Conservation (phyloP, 1,140 invertebrate genomes). For the Chelonus insularis region DNA sequence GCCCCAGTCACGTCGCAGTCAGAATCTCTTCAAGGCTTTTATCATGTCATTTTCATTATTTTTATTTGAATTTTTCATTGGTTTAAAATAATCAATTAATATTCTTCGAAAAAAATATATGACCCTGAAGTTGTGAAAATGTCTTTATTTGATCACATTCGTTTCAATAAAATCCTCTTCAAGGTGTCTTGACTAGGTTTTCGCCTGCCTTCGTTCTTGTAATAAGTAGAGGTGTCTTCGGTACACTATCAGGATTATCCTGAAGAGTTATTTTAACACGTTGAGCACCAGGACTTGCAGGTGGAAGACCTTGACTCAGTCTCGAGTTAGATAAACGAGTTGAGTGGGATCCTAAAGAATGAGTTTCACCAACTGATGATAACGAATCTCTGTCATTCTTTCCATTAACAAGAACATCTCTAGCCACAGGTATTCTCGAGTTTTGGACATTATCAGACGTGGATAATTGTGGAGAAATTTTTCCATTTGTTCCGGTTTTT, state of each 20-base stretch:
- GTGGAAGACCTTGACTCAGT: slow-evolving; percentile 35
- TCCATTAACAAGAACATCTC: slow-evolving; percentile 14
- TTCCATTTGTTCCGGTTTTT: slow-evolving; percentile 34
- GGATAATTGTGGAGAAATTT: not conserved
- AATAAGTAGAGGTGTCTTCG: slow-evolving; percentile 56
- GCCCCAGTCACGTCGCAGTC: slow-evolving; percentile 7
- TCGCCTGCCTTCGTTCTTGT: slow-evolving; percentile 52
- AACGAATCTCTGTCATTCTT: slow-evolving; percentile 24
- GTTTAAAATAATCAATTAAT: not conserved
- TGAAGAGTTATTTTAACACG: slow-evolving; percentile 56
- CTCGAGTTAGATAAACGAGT: slow-evolving; percentile 7
- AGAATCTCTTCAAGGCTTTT: not conserved
- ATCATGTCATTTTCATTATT: not conserved
- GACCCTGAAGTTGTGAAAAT: not conserved
- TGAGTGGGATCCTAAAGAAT: slow-evolving; percentile 25
- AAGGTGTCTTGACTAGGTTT: slow-evolving; percentile 55
- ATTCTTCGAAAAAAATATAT: not conserved
- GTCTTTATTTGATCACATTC: not conserved
- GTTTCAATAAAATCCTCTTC: slow-evolving; percentile 26
- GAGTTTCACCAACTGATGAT: slow-evolving; percentile 32
- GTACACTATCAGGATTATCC: slow-evolving; percentile 57
- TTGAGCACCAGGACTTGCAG: slow-evolving; percentile 52
- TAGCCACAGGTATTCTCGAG: slow-evolving; percentile 7
- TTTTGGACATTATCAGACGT: not conserved
- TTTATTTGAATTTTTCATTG: not conserved